These are phyloP conservation scores for Sicus ferrugineus DNA, from an alignment of 2,888 invertebrate species.

Conservation along the genomic window DNA sequence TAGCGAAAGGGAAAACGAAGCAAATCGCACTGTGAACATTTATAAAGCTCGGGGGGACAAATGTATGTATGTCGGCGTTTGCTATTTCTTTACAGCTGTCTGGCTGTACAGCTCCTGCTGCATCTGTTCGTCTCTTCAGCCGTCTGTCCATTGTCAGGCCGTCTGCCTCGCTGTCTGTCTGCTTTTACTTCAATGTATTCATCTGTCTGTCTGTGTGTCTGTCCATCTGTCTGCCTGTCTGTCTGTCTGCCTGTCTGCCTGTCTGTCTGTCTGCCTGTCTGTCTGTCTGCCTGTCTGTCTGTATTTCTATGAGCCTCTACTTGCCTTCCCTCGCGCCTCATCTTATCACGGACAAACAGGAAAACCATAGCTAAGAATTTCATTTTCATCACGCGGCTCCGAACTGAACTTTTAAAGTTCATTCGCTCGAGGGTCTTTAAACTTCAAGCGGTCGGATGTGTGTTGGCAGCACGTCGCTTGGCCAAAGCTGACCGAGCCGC, in stretches of 20 bases:
- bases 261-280: not conserved
- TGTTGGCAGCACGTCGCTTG: not conserved
- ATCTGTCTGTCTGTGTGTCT: not conserved
- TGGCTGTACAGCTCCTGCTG: not conserved
- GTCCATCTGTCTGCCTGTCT: not conserved
- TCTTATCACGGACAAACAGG: not conserved
- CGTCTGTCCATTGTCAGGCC: not conserved
- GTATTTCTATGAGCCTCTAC: not conserved
- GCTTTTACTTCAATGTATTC: not conserved
- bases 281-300: not conserved
- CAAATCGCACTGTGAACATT: too few relatives aligned
- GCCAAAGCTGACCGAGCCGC: not conserved
- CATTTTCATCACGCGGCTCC: slow-evolving; percentile 14
- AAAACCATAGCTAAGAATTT: slow-evolving; percentile 21
- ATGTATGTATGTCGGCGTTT: not conserved
- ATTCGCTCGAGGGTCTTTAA: slow-evolving; percentile 22
- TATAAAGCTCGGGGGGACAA: not conserved
- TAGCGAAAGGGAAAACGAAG: slow-evolving; percentile 6
- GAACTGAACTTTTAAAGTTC: slow-evolving; percentile 21
- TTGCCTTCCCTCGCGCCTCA: not conserved
- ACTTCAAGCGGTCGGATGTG: not conserved
- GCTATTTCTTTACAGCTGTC: not conserved
- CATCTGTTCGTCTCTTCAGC: not conserved
- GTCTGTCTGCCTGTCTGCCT: not conserved
- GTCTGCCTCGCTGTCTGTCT: not conserved